These are phyloP conservation scores for Streblospio benedicti DNA, from an alignment of 1,140 invertebrate genomes.

Conservation along the genomic window DNA sequence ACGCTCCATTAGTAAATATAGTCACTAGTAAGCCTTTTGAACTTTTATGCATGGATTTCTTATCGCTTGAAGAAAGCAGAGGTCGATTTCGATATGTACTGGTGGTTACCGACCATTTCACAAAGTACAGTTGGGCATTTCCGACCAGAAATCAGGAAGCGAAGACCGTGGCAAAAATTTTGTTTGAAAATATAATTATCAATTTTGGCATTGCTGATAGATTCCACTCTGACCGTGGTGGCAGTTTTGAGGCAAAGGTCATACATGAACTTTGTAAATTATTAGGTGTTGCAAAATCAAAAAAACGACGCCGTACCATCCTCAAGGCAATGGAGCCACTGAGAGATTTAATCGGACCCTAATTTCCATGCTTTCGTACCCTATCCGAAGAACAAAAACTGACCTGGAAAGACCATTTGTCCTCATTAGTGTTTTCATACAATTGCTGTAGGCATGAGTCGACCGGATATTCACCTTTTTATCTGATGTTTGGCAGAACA, in stretches of 20 bases:
- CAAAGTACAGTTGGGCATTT: constrained; percentile 39
- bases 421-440: no score
- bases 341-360: constrained; percentile 33
- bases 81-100: constrained; percentile 28
- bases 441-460: no score
- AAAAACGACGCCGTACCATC: constrained; percentile 26
- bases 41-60: background rate
- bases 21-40: background rate
- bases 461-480: no score
- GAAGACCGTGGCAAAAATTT: constrained; percentile 33
- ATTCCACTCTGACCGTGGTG: constrained; percentile 41
- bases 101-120: constrained; percentile 42
- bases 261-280: constrained; percentile 22
- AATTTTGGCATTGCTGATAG: constrained; percentile 39
- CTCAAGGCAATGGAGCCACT: constrained; percentile 25
- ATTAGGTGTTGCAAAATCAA: constrained; percentile 18
- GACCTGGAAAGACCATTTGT: no score
- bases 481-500: no score
- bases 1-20: constrained; percentile 1
- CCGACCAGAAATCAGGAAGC: constrained; percentile 42
- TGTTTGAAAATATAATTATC: constrained; percentile 36
- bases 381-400: no score
- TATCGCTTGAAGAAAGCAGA: constrained; percentile 1
- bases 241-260: constrained; percentile 23
- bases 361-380: no score